Conservation (phyloP, 2,113 vertebrate genomes). For the Grus americana region DNA sequence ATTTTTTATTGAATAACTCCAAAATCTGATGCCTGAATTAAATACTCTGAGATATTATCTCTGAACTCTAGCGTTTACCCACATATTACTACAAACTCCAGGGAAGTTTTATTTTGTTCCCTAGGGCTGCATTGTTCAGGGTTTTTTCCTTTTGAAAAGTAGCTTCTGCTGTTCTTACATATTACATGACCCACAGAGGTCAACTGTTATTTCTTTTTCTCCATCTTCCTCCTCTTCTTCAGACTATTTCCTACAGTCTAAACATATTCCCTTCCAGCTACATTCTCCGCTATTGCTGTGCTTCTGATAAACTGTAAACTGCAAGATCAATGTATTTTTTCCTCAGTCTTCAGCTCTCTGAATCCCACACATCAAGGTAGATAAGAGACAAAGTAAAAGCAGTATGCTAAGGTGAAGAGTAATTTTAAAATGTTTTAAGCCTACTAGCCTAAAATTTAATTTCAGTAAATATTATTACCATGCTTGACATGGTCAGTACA, state of each 20-base stretch:
- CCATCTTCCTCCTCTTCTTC: not conserved
- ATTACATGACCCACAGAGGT: not conserved
- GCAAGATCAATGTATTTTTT: not conserved
- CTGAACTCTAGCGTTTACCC: not conserved
- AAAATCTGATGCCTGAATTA: not conserved
- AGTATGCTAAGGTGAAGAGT: not conserved
- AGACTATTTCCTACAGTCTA: not conserved
- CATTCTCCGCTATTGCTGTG: not conserved
- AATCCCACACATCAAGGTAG: not conserved
- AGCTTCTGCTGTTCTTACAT: not conserved
- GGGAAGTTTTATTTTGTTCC: not conserved
- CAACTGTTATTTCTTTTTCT: not conserved
- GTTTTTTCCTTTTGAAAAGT: not conserved
- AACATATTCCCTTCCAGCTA: not conserved
- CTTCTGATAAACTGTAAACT: not conserved
- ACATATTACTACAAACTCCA: not conserved
- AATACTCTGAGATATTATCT: not conserved
- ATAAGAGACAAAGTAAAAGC: not conserved
- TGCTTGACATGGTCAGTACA: not conserved
- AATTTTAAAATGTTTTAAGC: not conserved
- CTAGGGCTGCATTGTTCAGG: not conserved
- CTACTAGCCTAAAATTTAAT: not conserved
- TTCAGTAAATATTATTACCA: not conserved
- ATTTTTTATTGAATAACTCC: not conserved
- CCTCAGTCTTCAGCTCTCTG: not conserved